phyloP scores from a whole-genome alignment of 2,888 invertebrate genomes.

The Drosophila formosana region DNA sequence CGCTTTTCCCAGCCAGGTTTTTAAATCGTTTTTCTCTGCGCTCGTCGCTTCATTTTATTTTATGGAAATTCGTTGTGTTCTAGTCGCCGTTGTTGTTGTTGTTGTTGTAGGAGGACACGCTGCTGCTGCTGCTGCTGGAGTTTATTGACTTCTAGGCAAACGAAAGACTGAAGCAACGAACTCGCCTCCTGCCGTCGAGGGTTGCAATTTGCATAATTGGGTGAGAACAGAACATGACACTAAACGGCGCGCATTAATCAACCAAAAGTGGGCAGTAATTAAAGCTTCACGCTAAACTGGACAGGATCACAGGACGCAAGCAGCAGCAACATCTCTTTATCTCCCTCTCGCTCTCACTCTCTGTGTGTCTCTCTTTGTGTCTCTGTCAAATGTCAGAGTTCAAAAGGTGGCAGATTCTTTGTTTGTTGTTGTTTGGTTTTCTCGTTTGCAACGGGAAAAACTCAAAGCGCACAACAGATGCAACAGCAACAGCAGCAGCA shows the following conservation, averaged over 20 bases:
- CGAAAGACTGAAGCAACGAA: slow-evolving; percentile 53
- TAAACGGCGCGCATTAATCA: slow-evolving; percentile 30
- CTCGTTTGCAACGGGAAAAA: slow-evolving; percentile 39
- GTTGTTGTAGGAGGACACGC: slow-evolving; percentile 47
- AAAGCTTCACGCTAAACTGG: slow-evolving; percentile 32
- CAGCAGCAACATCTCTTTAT: slow-evolving; percentile 1
- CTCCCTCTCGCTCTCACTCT: not conserved
- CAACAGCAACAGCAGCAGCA: slow-evolving; percentile 23
- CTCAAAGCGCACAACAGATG: slow-evolving; percentile 15
- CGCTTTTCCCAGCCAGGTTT: slow-evolving; percentile 50
- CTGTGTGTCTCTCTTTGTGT: not conserved
- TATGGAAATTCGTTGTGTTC: slow-evolving; percentile 43
- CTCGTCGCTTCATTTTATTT: slow-evolving; percentile 28
- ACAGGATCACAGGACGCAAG: slow-evolving; percentile 28
- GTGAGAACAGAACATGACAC: slow-evolving; percentile 55
- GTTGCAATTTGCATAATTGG: slow-evolving; percentile 52
- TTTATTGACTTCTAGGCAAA: slow-evolving; percentile 59
- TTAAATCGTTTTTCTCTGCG: slow-evolving; percentile 17
- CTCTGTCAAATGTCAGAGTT: slow-evolving; percentile 30
- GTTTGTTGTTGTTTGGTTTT: slow-evolving; percentile 16
- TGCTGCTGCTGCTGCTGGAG: slow-evolving; percentile 25
- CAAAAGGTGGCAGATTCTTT: slow-evolving; percentile 39
- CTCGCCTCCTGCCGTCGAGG: slow-evolving; percentile 20
- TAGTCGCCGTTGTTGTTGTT: slow-evolving; percentile 16
- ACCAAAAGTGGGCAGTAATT: slow-evolving; percentile 21